Evolutionary conservation across 1,140 invertebrate genomes (phyloP), one percentile per base, ranked within the genome.

Genomic region (Drosophila trapezifrons): DNA sequence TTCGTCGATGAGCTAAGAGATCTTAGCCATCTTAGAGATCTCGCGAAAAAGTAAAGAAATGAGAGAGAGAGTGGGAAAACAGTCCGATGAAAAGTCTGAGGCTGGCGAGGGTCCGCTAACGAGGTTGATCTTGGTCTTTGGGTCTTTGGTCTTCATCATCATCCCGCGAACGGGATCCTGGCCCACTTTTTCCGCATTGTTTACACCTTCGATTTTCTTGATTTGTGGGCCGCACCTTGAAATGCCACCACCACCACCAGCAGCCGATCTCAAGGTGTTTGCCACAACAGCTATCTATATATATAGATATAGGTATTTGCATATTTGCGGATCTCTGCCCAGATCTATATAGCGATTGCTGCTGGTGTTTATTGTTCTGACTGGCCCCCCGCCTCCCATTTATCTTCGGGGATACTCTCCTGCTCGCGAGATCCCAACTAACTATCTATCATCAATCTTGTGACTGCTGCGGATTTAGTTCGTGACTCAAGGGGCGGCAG

Each of bases 121-220:
- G 64, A 76, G 80, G 76, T 67, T 75, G 64, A 74, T 75, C 65
- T 66, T 69, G 65, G 47, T 66, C 62, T 43, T 51, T 60, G 49
- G 18, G 37, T 52, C n/a, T 29, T 25, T 32, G 29, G 29, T 32
- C 17, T 22, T 42, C 25, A 29, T 27, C 40, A 27, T 13, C 25
- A 18, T 25, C 56, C 65, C 56, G 51, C 20, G 51, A 54, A 18
- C 51, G 51, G 51, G 13, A 54, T 54, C 56, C 37, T 64, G 60
- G 37, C 52, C 70, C 38, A 46, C 42, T 69, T 54, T 54, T 54
- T 54, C 63, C 56, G 71, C 83, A 83, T 87, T 87, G 83, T 87
- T 87, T 87, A 87, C 83, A 87, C 84, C 83, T 89, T 87, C 76
- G 72, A 83, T 86, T 78, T 86, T 76, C 78, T 54, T 72, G 82